Conservation (phyloP, 1,140 invertebrate genomes). For the Aphis gossypii region DNA sequence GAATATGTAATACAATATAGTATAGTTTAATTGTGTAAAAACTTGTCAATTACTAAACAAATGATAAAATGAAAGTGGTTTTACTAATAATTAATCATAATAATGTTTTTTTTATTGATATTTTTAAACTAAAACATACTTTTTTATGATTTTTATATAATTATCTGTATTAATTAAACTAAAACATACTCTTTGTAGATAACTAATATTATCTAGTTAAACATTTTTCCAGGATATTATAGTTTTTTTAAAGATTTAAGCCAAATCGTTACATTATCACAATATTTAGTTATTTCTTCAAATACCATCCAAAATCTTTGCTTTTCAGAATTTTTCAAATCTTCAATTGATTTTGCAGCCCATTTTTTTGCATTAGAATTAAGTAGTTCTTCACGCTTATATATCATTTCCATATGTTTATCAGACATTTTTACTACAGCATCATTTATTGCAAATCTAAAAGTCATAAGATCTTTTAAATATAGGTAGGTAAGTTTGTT, state of each 20-base stretch:
- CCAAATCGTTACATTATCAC: background rate
- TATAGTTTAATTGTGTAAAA: no score
- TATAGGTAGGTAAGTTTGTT: background rate
- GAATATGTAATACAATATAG: no score
- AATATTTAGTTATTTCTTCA: background rate
- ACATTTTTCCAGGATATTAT: background rate
- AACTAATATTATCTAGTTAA: background rate
- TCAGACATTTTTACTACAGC: background rate
- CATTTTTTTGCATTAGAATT: background rate
- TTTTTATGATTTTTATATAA: no score
- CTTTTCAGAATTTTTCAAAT: background rate
- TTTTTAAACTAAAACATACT: no score
- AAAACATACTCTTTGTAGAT: background rate
- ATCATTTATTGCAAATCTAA: background rate
- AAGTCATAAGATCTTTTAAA: background rate
- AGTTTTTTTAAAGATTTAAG: background rate
- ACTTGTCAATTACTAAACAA: no score
- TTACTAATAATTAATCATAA: no score
- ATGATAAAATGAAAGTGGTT: no score
- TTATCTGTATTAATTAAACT: background rate
- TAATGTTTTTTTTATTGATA: no score
- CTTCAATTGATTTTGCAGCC: background rate
- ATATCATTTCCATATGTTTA: background rate
- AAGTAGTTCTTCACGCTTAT: background rate
- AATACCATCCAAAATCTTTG: constrained; percentile 1